Conservation (phyloP, 2,113 vertebrate species). For the Antennarius striatus region DNA sequence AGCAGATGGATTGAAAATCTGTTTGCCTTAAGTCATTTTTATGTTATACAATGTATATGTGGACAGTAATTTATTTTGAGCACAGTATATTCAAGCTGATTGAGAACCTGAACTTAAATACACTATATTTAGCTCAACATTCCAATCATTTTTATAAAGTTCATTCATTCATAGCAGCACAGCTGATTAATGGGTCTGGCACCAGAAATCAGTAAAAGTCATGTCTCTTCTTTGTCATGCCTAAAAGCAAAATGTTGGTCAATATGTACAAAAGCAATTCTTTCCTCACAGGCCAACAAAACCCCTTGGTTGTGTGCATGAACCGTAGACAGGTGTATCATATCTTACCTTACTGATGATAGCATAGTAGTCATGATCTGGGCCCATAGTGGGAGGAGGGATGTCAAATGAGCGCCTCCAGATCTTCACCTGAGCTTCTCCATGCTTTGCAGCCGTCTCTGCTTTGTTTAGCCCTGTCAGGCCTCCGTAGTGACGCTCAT, state of each 20-base stretch:
- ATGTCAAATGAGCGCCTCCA: conserved; percentile 91
- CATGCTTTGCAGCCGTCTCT: conserved; percentile 89
- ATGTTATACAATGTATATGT: too few species aligned
- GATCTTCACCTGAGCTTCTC: conserved; percentile 92
- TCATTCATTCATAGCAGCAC: conserved; percentile 11
- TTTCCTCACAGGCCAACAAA: conserved; percentile 23
- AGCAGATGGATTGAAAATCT: too few species aligned
- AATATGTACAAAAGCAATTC: conserved; percentile 26
- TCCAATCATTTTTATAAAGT: conserved; percentile 15
- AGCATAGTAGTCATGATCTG: conserved; percentile 83
- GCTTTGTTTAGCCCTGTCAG: conserved; percentile 92
- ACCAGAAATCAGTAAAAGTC: conserved; percentile 1
- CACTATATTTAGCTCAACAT: conserved; percentile 6
- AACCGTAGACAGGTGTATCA: conserved; percentile 9
- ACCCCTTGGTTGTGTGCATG: not conserved
- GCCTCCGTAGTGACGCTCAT: conserved; percentile 92
- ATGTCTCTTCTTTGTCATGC: conserved; percentile 25
- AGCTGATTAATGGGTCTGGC: not conserved
- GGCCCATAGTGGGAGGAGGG: conserved; percentile 88
- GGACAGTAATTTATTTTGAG: not conserved
- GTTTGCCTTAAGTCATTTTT: too few species aligned
- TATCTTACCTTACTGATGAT: conserved; percentile 76
- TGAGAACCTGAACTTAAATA: conserved; percentile 1
- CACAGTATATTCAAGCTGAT: not conserved
- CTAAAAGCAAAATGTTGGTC: conserved; percentile 7